A percentile compares a stretch with the other conserved stretches of the same genome.
These are phyloP conservation scores for Simalia tracyae DNA, from an alignment of 2,797 vertebrate genomes.

Conservation along the genomic window DNA sequence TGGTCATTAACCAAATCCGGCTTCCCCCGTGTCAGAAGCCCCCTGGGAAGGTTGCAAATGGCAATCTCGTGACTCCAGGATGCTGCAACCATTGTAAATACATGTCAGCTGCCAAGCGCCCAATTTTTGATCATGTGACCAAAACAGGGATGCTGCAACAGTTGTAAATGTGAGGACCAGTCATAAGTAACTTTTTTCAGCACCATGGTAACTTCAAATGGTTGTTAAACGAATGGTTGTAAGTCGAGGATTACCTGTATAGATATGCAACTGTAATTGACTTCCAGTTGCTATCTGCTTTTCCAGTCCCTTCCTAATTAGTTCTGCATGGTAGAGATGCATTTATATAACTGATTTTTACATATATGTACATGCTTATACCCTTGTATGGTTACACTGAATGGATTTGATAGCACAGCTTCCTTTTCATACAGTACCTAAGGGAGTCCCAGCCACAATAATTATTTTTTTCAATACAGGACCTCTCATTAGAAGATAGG, in stretches of 20 bases:
- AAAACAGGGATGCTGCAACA: too few species aligned
- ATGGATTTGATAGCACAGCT: constrained; percentile 39
- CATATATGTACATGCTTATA: constrained; percentile 47
- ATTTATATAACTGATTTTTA: constrained; percentile 65
- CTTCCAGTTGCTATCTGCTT: constrained; percentile 61
- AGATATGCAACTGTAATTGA: constrained; percentile 66
- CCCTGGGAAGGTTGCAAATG: too few species aligned
- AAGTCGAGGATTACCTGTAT: neutral
- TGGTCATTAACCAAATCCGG: too few species aligned
- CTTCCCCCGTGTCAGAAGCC: too few species aligned
- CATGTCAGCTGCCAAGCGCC: too few species aligned
- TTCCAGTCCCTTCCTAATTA: constrained; percentile 70
- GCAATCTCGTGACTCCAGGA: too few species aligned
- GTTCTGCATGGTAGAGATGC: constrained; percentile 56
- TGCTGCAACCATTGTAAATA: too few species aligned
- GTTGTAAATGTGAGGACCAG: too few species aligned
- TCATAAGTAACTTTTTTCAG: too few species aligned
- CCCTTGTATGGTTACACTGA: constrained; percentile 47
- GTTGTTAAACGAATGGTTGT: too few species aligned
- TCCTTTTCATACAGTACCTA: constrained; percentile 38
- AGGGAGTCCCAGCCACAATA: constrained; percentile 35
- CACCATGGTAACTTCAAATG: too few species aligned
- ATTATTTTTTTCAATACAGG: constrained; percentile 8
- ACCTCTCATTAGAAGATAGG: constrained; percentile 47
- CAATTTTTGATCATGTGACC: too few species aligned